phyloP scores from a whole-genome alignment of 2,888 invertebrate genomes.

The Uloborus plumipes region DNA sequence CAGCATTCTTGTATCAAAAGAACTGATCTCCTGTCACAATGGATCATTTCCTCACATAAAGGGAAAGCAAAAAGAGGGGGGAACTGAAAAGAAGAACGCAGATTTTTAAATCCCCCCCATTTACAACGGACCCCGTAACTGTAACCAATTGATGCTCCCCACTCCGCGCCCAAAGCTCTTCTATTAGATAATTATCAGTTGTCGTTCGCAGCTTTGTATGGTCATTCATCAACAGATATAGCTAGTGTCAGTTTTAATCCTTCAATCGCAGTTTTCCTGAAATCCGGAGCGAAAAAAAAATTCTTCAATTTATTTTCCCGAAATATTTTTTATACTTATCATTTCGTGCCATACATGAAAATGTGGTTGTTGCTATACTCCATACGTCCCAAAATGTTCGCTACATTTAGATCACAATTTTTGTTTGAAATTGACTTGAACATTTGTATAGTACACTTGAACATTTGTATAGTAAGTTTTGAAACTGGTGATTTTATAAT shows the following conservation, averaged over 20 bases:
- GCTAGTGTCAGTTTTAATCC: constrained; percentile 53
- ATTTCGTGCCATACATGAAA: too few species aligned
- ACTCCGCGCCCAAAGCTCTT: neutral
- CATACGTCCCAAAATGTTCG: too few species aligned
- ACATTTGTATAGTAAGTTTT: too few species aligned
- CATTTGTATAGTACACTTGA: too few species aligned
- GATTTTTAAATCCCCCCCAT: constrained; percentile 46
- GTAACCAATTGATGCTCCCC: constrained; percentile 40
- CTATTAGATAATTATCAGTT: constrained; percentile 63
- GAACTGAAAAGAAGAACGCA: neutral
- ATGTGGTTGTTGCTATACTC: too few species aligned
- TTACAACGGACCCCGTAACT: constrained; percentile 21
- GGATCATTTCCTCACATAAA: constrained; percentile 25
- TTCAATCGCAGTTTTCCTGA: constrained; percentile 55
- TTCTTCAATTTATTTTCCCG: too few species aligned
- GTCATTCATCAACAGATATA: constrained; percentile 51
- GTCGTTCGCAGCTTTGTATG: constrained; percentile 40
- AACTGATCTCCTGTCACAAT: constrained; percentile 31
- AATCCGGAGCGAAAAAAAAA: constrained; percentile 7
- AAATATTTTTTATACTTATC: too few species aligned
- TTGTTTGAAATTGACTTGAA: too few species aligned
- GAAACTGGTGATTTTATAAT: too few species aligned
- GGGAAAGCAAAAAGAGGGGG: neutral
- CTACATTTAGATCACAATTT: too few species aligned
- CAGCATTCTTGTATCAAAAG: constrained; percentile 6